Evolutionary conservation across 2,113 vertebrate genomes (phyloP).

Genomic region (human (Homo sapiens)): DNA sequence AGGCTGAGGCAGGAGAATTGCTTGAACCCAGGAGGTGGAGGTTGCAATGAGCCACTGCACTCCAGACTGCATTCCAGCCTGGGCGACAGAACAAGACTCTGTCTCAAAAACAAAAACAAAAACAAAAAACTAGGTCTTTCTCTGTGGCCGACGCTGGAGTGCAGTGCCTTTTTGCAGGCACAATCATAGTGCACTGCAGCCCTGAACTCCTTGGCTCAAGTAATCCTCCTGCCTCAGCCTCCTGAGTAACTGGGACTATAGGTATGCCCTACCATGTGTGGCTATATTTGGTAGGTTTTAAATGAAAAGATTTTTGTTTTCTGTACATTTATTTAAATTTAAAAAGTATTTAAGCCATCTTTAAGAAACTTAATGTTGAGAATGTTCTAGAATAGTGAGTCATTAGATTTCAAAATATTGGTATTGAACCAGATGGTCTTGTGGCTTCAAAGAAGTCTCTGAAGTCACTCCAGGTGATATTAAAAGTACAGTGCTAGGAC

Average conservation of each 20-base stretch:
- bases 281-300: neutral
- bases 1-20: too few relatives aligned
- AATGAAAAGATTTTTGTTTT: neutral
- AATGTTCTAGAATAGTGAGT: neutral
- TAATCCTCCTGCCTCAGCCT: neutral
- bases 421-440: neutral
- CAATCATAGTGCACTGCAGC: neutral
- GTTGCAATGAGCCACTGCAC: too few relatives aligned
- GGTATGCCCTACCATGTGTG: neutral
- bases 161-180: neutral
- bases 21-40: too few relatives aligned
- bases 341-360: neutral
- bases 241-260: neutral
- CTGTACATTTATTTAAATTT: neutral
- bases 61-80: too few relatives aligned
- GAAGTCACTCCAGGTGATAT: neutral
- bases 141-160: neutral
- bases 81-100: too few relatives aligned
- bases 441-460: neutral
- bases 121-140: neutral
- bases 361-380: neutral
- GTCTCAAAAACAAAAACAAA: too few relatives aligned
- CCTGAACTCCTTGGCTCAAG: neutral
- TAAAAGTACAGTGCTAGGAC: neutral
- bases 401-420: neutral